Base-by-base conservation (phyloP, 2,113 vertebrate species). In the Gymnocephalus cernua region DNA sequence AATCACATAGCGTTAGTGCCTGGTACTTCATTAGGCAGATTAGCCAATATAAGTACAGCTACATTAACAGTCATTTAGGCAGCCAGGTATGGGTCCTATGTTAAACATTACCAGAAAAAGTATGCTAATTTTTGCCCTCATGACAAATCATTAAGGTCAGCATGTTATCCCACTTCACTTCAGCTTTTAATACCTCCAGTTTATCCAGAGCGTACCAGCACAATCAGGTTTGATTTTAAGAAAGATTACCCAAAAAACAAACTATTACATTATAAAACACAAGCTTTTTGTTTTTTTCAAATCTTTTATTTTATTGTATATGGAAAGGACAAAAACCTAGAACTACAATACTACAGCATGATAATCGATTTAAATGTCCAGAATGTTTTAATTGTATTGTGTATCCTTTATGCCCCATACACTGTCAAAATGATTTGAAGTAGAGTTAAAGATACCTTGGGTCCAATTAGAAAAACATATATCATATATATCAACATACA, bases 31-130 rank as follows among this genome's bases (percentile, higher is more conserved):
- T 57, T 32, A 63, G 21, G 21, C 41, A 57, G 57, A 47, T 72
- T 27, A 68, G 54, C 29, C 29, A n/a, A 0, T 59, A 35, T 4
- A 15, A 38, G 25, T 47, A 12, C 32, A 41, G 47, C 48, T 44
- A 41, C 1, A 27, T 63, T 70, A 29, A 7, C 15, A 56, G 38
- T 45, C 38, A 67, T 74, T 68, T 50, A 68, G 19, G 16, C 44
- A 47, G 25, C 50, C 71, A 72, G 48, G 41, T 72, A 38, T 18
- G 2, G 13, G 15, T 51, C 62, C 25, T 48, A 3, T 67, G 14
- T 56, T 25, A 50, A 21, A 21, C 62, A 62, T 77, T 32, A 63
- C 41, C 56, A 47, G 23, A 62, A 58, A 27, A 59, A 32, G 29
- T 25, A 38, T 15, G 32, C 15, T 35, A 8, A 53, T 57, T 0